Evolutionary conservation across 2,797 vertebrate species (phyloP).

Genomic region (Nasua narica): DNA sequence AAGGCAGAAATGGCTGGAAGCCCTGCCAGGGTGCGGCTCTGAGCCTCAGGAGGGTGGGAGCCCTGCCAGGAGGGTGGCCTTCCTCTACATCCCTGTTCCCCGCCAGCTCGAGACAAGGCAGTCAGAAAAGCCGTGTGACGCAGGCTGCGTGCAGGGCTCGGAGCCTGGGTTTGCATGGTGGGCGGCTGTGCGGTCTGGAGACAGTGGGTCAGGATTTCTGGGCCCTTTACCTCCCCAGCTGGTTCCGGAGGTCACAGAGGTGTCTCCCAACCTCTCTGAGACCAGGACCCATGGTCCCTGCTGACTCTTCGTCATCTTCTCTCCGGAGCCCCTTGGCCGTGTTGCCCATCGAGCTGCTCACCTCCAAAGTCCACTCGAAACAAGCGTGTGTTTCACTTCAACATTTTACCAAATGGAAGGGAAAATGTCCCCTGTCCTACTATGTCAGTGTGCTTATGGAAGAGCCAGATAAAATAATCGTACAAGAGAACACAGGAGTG

Average conservation of each 20-base stretch:
- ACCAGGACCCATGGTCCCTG: fast-evolving
- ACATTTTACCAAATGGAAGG: not conserved
- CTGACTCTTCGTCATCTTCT: not conserved
- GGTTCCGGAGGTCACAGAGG: not conserved
- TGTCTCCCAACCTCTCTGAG: not conserved
- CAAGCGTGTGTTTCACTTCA: not conserved
- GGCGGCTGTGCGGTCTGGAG: not conserved
- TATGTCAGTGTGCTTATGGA: not conserved
- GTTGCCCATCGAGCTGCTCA: not conserved
- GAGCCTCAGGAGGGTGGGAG: not conserved
- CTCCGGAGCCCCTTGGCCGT: not conserved
- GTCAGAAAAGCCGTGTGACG: not conserved
- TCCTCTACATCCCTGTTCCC: not conserved
- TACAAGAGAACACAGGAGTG: not conserved
- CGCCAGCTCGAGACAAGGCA: not conserved
- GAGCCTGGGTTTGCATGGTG: not conserved
- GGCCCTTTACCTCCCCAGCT: not conserved
- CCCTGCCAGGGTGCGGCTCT: constrained; percentile 26
- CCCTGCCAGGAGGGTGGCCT: not conserved
- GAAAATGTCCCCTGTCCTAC: not conserved
- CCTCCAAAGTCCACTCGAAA: not conserved
- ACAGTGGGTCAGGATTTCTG: not conserved
- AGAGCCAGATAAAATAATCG: not conserved
- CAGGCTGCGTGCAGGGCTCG: not conserved
- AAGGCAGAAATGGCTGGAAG: not conserved